Base-by-base conservation (phyloP, 2,113 vertebrate genomes). In the Ptilorrhoa leucosticta region DNA sequence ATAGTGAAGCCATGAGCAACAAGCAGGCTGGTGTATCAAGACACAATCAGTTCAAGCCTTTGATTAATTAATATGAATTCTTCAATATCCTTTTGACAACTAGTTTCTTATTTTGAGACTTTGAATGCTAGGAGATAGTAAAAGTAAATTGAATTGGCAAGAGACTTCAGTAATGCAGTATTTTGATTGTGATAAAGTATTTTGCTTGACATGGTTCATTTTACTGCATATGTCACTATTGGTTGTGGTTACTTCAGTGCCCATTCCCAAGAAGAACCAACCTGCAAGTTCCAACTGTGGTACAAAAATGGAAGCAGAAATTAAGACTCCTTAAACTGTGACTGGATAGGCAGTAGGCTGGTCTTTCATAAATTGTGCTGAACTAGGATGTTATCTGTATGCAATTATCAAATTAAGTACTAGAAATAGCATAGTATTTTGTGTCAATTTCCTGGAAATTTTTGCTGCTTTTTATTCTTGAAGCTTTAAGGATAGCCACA, bases 141-240 rank as follows among this genome's bases (percentile, higher is more conserved):
- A 58, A 35, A 80, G 5, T 63, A 40, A 85, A 64, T 42, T 18
- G 6, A 76, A 64, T 12, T 24, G 33, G 13, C 4, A 20, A 22
- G 58, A 91, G 26, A 28, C 15, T 60, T 75, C 9, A 70, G 42
- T 13, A 44, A 42, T 54, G 21, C 12, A 30, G 9, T 27, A 20
- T 13, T 15, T 13, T 57, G 30, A 58, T 17, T 42, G 9, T 13
- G 23, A 39, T 39, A 8, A 60, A 44, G 12, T 56, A 26, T 54
- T 70, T 81, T 4, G 6, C 26, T 75, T 85, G 47, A 50, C 12
- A 5, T 26, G 4, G 56, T 82, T 85, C 7, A 16, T 47, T 60
- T 16, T 80, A 9, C 28, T 79, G 39, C 8, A 4, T 10, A 20
- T 63, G 26, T 31, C 15, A 5, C 40, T 1, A 3, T 0, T 71